Base-by-base conservation (phyloP, 35 echinoderm and acorn worm species). In the Acanthaster planci region DNA sequence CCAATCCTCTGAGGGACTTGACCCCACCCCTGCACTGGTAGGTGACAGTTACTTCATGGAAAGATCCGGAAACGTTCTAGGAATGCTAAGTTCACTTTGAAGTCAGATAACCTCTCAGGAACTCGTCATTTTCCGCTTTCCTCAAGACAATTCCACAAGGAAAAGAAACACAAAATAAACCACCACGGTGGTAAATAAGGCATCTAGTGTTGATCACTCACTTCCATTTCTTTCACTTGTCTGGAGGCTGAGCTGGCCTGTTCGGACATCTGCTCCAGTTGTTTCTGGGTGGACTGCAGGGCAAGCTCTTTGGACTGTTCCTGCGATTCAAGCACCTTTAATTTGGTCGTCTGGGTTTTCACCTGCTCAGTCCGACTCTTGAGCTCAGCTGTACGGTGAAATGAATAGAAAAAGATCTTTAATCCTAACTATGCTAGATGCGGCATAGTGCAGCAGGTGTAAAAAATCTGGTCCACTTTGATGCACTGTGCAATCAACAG, bases 251-350 rank as follows among this genome's bases (percentile, higher is more conserved):
- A 30, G 44, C 88, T 91, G 37, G 92, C 85, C 40, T 85, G 89
- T 40, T 99, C 92, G 0, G 96, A 91, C 60, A 99, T 75, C 79
- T 99, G 92, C 56, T 92, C 72, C 18, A 99, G 79, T 37, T 99
- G 96, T 52, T 94, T 90, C 78, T 99, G 96, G 29, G 89, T 90
- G 67, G 96, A 86, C 55, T 99, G 88, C 21, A 99, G 84, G 30
- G 92, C 96, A 86, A 92, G 93, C 27, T 85, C 89, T 53, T 99
- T 99, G 29, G 96, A 99, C 47, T 99, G 92, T 35, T 99, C 96
- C 40, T 99, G 96, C 7, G 96, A 91, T 67, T 89, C 87, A 52
- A 99, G 68, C n/a, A 99, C 89, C 82, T 94, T 99, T 55, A 99
- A 51, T 55, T 92, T 84, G 16, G 91, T 94, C 21, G 92, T 83